Evolutionary conservation across 2,888 invertebrate species (phyloP).

Genomic region (Biston stratarius): DNA sequence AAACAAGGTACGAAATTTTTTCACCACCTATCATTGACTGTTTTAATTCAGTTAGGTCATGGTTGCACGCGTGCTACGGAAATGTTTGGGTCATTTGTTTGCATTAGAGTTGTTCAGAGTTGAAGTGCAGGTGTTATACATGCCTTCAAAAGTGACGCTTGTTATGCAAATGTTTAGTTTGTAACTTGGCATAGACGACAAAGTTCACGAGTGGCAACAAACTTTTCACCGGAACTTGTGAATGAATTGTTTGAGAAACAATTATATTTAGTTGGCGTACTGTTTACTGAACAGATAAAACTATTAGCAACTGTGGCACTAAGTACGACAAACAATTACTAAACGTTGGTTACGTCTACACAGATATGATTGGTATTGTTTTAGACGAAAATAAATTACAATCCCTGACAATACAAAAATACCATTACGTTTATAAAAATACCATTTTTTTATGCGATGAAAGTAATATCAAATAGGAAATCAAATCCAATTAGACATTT

Average conservation of each 20-base stretch:
- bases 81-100: slow-evolving; percentile 55
- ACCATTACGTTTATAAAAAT: too few relatives aligned
- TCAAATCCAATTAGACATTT: too few relatives aligned
- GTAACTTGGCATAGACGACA: slow-evolving; percentile 56
- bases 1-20: slow-evolving; percentile 87
- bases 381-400: slow-evolving; percentile 14
- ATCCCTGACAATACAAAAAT: background rate
- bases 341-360: background rate
- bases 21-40: slow-evolving; percentile 44
- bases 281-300: slow-evolving; percentile 14
- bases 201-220: slow-evolving; percentile 69
- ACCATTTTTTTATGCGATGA: too few relatives aligned
- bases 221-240: slow-evolving; percentile 47
- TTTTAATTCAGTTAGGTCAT: slow-evolving; percentile 67
- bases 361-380: background rate
- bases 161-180: slow-evolving; percentile 65
- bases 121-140: slow-evolving; percentile 13
- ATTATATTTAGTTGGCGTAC: slow-evolving; percentile 12
- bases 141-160: slow-evolving; percentile 39
- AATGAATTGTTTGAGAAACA: slow-evolving; percentile 35
- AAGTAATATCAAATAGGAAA: too few relatives aligned
- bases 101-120: slow-evolving; percentile 40
- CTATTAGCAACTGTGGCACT: slow-evolving; percentile 3
- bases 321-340: slow-evolving; percentile 4
- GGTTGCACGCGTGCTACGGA: slow-evolving; percentile 63